These are phyloP conservation scores for Drosophila jambulina DNA, from an alignment of 1,140 invertebrate species.

Conservation along the genomic window DNA sequence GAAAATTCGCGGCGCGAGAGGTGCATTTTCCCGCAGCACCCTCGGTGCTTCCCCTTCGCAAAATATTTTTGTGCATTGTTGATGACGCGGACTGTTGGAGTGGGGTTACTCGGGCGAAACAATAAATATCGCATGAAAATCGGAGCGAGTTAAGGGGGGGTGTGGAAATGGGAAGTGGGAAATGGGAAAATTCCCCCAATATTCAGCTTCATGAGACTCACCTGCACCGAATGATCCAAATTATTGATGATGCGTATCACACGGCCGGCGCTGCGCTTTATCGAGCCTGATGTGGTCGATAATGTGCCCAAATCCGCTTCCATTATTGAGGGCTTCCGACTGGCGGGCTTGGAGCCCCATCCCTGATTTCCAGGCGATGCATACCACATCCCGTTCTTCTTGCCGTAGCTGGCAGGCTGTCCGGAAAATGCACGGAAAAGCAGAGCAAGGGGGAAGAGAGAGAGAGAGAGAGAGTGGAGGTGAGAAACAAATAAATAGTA, in stretches of 20 bases:
- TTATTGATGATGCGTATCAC: constrained; percentile 97
- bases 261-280: constrained; percentile 92
- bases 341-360: constrained; percentile 86
- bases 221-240: constrained; percentile 95
- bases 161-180: too few relatives aligned
- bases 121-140: constrained; percentile 55
- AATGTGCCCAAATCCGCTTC: constrained; percentile 90
- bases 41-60: background rate
- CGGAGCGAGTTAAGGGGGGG: too few relatives aligned
- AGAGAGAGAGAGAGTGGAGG: constrained; percentile 15
- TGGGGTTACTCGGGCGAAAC: constrained; percentile 16
- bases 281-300: constrained; percentile 86
- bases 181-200: background rate
- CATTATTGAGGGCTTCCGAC: constrained; percentile 91
- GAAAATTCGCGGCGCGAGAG: constrained; percentile 25
- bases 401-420: constrained; percentile 93
- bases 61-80: constrained; percentile 60
- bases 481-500: constrained; percentile 69
- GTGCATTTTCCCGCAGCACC: constrained; percentile 25
- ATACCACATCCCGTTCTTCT: constrained; percentile 95
- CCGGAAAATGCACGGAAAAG: constrained; percentile 20
- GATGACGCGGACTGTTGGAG: constrained; percentile 23
- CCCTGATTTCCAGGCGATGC: constrained; percentile 88
- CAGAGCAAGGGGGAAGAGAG: constrained; percentile 2
- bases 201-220: constrained; percentile 78